Conservation (phyloP, 2,797 vertebrate species). For the Neomorphus geoffroyi region DNA sequence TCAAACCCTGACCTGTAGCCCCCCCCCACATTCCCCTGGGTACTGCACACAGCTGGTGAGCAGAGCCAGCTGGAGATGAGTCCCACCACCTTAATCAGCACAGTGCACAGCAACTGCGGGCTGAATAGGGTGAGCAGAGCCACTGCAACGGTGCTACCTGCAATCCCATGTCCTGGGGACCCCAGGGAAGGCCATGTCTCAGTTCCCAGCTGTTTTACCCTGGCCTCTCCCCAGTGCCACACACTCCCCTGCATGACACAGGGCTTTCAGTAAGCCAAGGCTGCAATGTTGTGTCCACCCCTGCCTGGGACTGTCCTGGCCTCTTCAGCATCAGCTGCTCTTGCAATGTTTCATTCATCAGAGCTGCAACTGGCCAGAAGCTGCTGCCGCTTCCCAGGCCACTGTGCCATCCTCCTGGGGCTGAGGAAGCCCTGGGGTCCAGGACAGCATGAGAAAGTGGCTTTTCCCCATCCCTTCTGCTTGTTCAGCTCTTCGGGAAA, state of each 20-base stretch:
- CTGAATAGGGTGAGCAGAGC: background rate
- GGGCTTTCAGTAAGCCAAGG: background rate
- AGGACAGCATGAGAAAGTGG: background rate
- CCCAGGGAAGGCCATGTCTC: background rate
- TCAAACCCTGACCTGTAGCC: background rate
- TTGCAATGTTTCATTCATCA: background rate
- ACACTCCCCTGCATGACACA: background rate
- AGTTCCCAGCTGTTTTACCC: background rate
- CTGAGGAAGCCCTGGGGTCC: background rate
- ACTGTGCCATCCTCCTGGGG: background rate
- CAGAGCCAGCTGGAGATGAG: background rate
- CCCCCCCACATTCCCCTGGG: background rate
- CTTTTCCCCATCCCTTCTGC: background rate
- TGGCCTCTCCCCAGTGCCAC: background rate
- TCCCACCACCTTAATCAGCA: background rate
- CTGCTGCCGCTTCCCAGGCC: background rate
- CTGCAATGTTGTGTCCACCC: background rate
- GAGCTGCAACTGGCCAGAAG: background rate
- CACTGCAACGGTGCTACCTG: fast-evolving
- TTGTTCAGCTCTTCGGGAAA: background rate
- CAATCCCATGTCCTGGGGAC: background rate
- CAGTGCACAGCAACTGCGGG: background rate
- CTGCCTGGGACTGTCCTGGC: background rate
- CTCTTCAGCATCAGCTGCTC: background rate
- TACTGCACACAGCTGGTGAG: background rate